phyloP scores from a whole-genome alignment of 2,888 invertebrate species.

The Volucella inanis region DNA sequence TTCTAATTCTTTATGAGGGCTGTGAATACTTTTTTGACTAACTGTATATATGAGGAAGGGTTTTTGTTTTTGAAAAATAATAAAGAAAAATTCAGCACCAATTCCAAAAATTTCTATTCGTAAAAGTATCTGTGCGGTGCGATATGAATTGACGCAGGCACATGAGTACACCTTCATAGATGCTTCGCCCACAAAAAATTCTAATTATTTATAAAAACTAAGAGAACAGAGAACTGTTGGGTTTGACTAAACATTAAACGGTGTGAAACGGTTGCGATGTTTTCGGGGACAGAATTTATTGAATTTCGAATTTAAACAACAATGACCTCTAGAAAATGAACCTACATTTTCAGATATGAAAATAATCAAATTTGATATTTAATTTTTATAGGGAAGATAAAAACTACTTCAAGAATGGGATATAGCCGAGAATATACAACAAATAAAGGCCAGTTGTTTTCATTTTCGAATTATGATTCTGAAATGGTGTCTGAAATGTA shows the following conservation, averaged over 20 bases:
- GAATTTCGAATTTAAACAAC: conserved; percentile 43
- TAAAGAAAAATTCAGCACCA: conserved; percentile 27
- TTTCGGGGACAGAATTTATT: conserved; percentile 3
- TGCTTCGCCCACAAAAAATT: conserved; percentile 41
- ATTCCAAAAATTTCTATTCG: conserved; percentile 35
- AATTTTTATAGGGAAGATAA: conserved; percentile 6
- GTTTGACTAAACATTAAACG: conserved; percentile 18
- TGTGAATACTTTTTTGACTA: too few species aligned
- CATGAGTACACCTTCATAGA: background rate
- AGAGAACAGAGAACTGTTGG: background rate
- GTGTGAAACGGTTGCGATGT: background rate
- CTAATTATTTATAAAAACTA: conserved; percentile 47
- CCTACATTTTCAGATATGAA: conserved; percentile 28
- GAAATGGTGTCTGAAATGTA: too few species aligned
- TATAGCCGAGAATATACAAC: conserved; percentile 5
- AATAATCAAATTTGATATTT: conserved; percentile 16
- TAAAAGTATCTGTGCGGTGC: background rate
- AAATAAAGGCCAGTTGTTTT: background rate
- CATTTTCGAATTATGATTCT: too few species aligned
- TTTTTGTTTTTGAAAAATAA: background rate
- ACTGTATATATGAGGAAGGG: background rate
- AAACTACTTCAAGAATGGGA: conserved; percentile 22
- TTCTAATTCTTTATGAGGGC: too few species aligned
- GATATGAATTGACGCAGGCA: background rate
- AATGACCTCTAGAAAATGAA: conserved; percentile 38